phyloP scores from a whole-genome alignment of 2,113 vertebrate genomes.

The Tor tambroides region DNA sequence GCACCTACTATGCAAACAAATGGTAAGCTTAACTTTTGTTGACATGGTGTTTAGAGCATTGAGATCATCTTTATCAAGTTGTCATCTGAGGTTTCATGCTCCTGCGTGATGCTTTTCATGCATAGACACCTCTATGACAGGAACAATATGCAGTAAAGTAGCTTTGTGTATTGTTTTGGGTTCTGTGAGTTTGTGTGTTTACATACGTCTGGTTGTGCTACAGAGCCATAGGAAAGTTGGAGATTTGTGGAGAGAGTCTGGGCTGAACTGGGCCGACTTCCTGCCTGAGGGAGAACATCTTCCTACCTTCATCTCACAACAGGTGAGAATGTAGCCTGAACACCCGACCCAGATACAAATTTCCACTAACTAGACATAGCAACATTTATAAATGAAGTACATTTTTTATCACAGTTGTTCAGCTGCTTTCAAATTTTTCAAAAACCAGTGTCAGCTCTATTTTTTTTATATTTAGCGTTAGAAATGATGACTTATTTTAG shows the following conservation, averaged over 20 bases:
- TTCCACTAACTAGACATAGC: too few species aligned
- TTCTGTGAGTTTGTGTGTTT: background rate
- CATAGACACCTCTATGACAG: background rate
- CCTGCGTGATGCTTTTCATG: constrained; percentile 1
- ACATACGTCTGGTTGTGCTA: constrained; percentile 48
- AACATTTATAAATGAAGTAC: too few species aligned
- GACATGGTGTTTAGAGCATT: constrained; percentile 3
- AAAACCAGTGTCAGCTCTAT: too few species aligned
- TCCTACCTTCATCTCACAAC: constrained; percentile 88
- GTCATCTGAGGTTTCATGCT: background rate
- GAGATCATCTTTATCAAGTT: constrained; percentile 6
- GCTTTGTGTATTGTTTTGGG: background rate
- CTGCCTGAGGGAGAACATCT: constrained; percentile 90
- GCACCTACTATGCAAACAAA: constrained; percentile 99
- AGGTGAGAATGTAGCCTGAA: constrained; percentile 72
- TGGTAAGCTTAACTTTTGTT: constrained; percentile 79
- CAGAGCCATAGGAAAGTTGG: constrained; percentile 98
- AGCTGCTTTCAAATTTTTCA: too few species aligned
- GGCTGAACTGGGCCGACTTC: constrained; percentile 88
- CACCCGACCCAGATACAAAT: background rate
- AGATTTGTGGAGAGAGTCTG: constrained; percentile 91
- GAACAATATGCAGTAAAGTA: background rate
- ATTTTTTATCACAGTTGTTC: too few species aligned
- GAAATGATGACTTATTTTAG: too few species aligned
- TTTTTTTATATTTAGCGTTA: too few species aligned